A percentile compares a stretch with the other conserved stretches of the same genome.
These are phyloP conservation scores for Scelioninae gen. 2 DNA, from an alignment of 2,888 invertebrate species.

Conservation along the genomic window DNA sequence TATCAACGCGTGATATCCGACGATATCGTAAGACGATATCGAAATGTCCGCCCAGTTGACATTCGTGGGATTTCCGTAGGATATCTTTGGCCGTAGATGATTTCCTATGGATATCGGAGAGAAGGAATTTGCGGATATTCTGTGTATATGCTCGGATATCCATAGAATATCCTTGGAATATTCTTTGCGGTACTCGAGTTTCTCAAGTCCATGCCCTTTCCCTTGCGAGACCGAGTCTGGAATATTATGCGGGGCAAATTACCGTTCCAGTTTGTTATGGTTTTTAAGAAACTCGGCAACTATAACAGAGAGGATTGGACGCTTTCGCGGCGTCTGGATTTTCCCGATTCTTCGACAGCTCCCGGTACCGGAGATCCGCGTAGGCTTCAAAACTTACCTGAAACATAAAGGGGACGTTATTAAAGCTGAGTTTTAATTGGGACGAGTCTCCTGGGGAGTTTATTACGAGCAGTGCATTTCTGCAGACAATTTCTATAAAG, in stretches of 20 bases:
- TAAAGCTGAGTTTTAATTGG: slow-evolving; percentile 57
- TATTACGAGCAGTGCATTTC: slow-evolving; percentile 41
- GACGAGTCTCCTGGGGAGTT: slow-evolving; percentile 48
- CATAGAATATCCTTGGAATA: too few species aligned
- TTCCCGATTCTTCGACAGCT: slow-evolving; percentile 32
- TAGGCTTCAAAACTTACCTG: slow-evolving; percentile 51
- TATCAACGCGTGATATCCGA: too few species aligned
- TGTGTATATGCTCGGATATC: too few species aligned
- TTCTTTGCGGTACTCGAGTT: too few species aligned
- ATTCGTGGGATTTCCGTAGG: too few species aligned
- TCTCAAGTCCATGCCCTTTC: too few species aligned
- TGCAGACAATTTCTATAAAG: slow-evolving; percentile 45
- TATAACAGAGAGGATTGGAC: slow-evolving; percentile 33
- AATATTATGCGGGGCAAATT: background rate
- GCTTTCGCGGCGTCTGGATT: slow-evolving; percentile 11
- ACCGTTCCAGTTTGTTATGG: slow-evolving; percentile 10
- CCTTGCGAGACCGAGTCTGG: too few species aligned
- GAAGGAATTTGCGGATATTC: too few species aligned
- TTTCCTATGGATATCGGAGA: too few species aligned
- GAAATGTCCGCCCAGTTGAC: too few species aligned
- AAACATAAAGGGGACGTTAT: slow-evolving; percentile 51
- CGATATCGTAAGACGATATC: slow-evolving; percentile 8
- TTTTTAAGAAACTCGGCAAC: slow-evolving; percentile 19
- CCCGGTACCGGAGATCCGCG: slow-evolving; percentile 35
- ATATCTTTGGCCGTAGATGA: too few species aligned